Percentiles rank a stretch among this genome's conserved stretches.
phyloP scores from a whole-genome alignment of 2,797 vertebrate genomes.

The Danio aesculapii region DNA sequence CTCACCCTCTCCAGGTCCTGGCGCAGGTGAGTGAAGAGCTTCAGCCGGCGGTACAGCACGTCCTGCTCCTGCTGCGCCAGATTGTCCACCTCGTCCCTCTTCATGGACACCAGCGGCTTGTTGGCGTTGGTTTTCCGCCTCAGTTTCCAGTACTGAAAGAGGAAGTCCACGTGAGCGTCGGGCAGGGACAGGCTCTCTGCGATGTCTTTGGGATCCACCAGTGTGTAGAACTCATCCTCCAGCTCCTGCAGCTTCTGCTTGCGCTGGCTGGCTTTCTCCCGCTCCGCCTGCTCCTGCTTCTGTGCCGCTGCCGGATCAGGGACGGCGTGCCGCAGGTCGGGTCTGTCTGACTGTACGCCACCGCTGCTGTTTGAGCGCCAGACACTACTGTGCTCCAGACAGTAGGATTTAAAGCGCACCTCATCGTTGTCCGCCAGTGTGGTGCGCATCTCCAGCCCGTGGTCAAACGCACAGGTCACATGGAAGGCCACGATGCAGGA shows the following conservation, averaged over 20 bases:
- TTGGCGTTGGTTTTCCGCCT: constrained; percentile 94
- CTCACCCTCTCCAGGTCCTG: constrained; percentile 97
- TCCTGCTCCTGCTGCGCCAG: constrained; percentile 97
- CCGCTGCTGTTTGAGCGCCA: not conserved
- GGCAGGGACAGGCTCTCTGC: constrained; percentile 88
- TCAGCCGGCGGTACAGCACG: constrained; percentile 91
- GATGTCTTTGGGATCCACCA: constrained; percentile 91
- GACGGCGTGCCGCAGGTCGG: constrained; percentile 62
- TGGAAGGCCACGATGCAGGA: constrained; percentile 96
- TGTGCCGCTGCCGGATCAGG: constrained; percentile 39
- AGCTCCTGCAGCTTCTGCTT: constrained; percentile 96
- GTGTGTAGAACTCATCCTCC: constrained; percentile 92
- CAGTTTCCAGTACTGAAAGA: constrained; percentile 98
- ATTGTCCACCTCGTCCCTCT: constrained; percentile 95
- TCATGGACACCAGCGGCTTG: constrained; percentile 89
- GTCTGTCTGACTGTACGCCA: constrained; percentile 61
- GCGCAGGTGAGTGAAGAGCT: constrained; percentile 95
- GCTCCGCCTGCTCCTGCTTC: constrained; percentile 82
- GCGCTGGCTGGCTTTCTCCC: constrained; percentile 91
- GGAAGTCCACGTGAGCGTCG: constrained; percentile 87
- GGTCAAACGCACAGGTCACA: constrained; percentile 97
- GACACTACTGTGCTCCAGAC: constrained; percentile 89
- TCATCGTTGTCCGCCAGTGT: constrained; percentile 96
- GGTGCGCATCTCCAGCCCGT: constrained; percentile 93
- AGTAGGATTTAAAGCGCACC: constrained; percentile 98